These are phyloP conservation scores for Ormyrus rosae DNA, from an alignment of 2,888 invertebrate genomes.

Conservation along the genomic window DNA sequence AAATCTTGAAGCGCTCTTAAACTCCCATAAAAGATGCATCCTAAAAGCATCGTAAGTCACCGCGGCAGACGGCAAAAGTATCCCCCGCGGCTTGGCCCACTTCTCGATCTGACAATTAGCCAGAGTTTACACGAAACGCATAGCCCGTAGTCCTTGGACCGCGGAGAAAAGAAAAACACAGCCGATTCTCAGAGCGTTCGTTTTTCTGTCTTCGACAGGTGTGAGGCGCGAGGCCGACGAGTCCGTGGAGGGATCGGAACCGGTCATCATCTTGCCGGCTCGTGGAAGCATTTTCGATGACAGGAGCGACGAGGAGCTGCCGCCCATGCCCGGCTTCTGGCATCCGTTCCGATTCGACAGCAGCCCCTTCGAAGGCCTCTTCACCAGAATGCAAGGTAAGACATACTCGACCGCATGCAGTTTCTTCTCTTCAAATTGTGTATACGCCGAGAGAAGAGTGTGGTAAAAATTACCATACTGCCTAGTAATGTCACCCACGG, in stretches of 20 bases:
- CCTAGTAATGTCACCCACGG: too few species aligned
- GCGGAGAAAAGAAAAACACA: too few species aligned
- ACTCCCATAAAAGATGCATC: not conserved
- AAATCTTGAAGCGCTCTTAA: not conserved
- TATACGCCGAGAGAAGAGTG: too few species aligned
- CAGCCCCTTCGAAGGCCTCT: slow-evolving; percentile 62
- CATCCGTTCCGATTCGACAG: slow-evolving; percentile 59
- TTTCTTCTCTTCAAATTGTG: not conserved
- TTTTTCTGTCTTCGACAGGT: slow-evolving; percentile 59
- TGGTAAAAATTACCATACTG: too few species aligned
- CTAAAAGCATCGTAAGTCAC: not conserved
- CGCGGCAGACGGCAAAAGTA: not conserved
- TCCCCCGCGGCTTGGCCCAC: not conserved
- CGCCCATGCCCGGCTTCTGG: slow-evolving; percentile 56
- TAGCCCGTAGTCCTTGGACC: not conserved
- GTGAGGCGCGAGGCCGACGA: slow-evolving; percentile 56
- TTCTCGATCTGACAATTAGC: not conserved
- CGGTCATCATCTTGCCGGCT: slow-evolving; percentile 62
- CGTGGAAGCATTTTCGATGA: slow-evolving; percentile 42
- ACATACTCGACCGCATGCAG: not conserved
- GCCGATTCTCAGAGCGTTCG: not conserved
- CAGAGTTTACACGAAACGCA: too few species aligned
- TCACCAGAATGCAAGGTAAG: slow-evolving; percentile 64
- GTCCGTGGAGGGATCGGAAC: slow-evolving; percentile 57
- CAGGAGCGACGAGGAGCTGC: slow-evolving; percentile 53